Evolutionary conservation across 2,113 vertebrate genomes (phyloP), one percentile per base, ranked within the genome.

Genomic region (Mionectes macconnelli): DNA sequence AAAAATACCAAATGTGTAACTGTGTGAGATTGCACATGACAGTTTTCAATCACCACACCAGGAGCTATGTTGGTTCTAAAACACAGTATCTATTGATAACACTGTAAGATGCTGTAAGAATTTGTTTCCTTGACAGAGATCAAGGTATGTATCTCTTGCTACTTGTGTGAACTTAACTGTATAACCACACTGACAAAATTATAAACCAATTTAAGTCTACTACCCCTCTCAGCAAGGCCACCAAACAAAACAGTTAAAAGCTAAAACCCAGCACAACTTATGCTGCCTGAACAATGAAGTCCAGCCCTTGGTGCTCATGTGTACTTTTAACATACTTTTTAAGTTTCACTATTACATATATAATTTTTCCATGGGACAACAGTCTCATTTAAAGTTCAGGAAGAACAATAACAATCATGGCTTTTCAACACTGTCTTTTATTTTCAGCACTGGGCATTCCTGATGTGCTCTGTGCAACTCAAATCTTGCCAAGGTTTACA

Each of bases 81-180:
- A 49, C 24, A 82, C 2, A 0, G 0, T 56, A 28, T 8, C n/a
- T 84, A 35, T 3, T 73, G 53, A 60, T 37, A 72, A 27, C 3
- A 2, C 55, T 9, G 13, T 13, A 68, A 37, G 35, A 42, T 47
- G 77, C 40, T 57, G 16, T 40, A 50, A 83, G 2, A 50, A 76
- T 28, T 42, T 73, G 33, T 22, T 73, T 82, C 25, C 50, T 57
- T 83, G 31, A 28, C 37, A 81, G 37, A 47, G 12, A 69, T 31
- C 18, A 91, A 69, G 55, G 59, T 18, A n/a, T 2, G 7, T 8
- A 57, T 33, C 25, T 90, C 63, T 35, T 12, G 4, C 33, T 50
- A 31, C 31, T 23, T 69, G 14, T 56, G 44, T 47, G 23, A 83
- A 90, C 64, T 73, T n/a, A 86, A 67, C 35, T 42, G 24, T 28